Evolutionary conservation across 2,113 vertebrate genomes (phyloP).

Genomic region (Triplophysa dalaica): DNA sequence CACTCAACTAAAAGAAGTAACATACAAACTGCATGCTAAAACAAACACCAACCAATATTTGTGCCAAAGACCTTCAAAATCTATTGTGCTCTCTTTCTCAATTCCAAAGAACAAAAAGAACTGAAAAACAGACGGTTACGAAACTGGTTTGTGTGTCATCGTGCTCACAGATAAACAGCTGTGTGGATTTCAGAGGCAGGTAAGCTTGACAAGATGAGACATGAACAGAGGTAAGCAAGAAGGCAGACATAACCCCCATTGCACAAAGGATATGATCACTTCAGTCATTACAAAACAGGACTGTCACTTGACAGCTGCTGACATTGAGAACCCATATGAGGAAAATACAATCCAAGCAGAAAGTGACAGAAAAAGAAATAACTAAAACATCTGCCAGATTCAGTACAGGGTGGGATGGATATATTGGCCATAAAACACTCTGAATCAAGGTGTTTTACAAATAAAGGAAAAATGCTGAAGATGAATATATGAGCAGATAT

Average conservation of each 20-base stretch:
- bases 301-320: background rate
- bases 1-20: background rate
- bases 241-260: background rate
- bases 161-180: background rate
- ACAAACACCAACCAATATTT: background rate
- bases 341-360: background rate
- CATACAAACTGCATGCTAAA: background rate
- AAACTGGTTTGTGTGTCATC: constrained; percentile 23
- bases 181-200: constrained; percentile 3
- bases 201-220: constrained; percentile 15
- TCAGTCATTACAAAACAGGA: constrained; percentile 14
- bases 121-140: background rate
- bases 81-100: background rate
- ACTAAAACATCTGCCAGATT: background rate
- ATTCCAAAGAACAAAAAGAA: background rate
- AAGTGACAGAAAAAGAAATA: background rate
- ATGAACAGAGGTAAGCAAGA: constrained; percentile 14
- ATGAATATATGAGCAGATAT: background rate
- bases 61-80: background rate
- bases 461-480: background rate
- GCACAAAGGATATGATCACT: background rate
- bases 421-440: background rate
- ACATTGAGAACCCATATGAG: background rate
- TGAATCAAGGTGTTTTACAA: background rate
- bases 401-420: constrained; percentile 44